phyloP scores from a whole-genome alignment of 2,888 invertebrate genomes.

The Miltochrista miniata region DNA sequence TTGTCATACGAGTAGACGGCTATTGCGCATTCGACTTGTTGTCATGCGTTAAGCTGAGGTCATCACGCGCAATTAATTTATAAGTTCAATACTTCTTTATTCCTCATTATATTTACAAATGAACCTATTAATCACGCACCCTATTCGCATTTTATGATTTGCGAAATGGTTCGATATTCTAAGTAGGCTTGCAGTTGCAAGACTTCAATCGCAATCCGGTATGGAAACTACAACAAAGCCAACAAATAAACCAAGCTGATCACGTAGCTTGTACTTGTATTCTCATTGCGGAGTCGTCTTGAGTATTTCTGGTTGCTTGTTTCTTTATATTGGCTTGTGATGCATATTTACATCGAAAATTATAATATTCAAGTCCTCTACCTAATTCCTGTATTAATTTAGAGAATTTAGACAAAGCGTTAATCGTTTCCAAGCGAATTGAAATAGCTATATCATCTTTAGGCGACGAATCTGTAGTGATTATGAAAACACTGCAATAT shows the following conservation, averaged over 20 bases:
- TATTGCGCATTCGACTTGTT: slow-evolving; percentile 67
- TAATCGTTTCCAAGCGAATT: not conserved
- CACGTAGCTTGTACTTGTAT: slow-evolving; percentile 28
- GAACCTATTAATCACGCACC: slow-evolving; percentile 21
- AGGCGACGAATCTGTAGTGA: too few species aligned
- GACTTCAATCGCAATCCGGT: slow-evolving; percentile 9
- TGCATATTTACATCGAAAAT: not conserved
- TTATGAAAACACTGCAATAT: not conserved
- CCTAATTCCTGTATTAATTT: not conserved
- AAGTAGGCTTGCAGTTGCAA: slow-evolving; percentile 13
- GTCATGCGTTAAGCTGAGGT: slow-evolving; percentile 56
- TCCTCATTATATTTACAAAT: slow-evolving; percentile 30
- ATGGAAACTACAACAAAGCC: slow-evolving; percentile 24
- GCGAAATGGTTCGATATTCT: slow-evolving; percentile 15
- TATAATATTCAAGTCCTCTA: not conserved
- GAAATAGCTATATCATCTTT: too few species aligned
- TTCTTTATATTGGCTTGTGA: slow-evolving; percentile 2
- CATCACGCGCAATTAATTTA: slow-evolving; percentile 57
- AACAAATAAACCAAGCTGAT: slow-evolving; percentile 18
- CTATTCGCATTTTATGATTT: slow-evolving; percentile 4
- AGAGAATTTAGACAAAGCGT: slow-evolving; percentile 2
- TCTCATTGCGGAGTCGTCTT: slow-evolving; percentile 24
- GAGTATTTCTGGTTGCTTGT: slow-evolving; percentile 7
- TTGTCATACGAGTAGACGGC: slow-evolving; percentile 41
- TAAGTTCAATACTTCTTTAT: slow-evolving; percentile 50